phyloP scores from a whole-genome alignment of 2,888 invertebrate species.

The Habrosyne pyritoides region DNA sequence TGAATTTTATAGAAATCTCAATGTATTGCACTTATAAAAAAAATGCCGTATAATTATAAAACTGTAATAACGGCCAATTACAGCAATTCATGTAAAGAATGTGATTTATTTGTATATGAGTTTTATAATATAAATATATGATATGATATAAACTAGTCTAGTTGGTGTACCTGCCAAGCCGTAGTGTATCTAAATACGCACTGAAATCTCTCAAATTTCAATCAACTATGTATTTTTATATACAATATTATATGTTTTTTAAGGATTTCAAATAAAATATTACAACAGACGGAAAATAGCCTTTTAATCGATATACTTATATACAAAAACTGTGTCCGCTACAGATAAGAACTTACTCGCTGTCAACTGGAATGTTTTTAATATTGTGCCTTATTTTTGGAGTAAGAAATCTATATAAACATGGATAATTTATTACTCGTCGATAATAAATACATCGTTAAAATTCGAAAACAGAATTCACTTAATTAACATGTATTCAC shows the following conservation, averaged over 20 bases:
- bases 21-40: not conserved
- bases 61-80: not conserved
- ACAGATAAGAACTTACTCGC: constrained; percentile 25
- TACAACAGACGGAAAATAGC: constrained; percentile 58
- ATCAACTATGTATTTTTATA: constrained; percentile 59
- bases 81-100: constrained; percentile 33
- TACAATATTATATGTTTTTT: constrained; percentile 48
- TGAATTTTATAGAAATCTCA: not conserved
- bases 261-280: constrained; percentile 49
- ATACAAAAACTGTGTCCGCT: constrained; percentile 37
- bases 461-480: constrained; percentile 40
- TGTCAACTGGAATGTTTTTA: constrained; percentile 35
- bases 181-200: constrained; percentile 32
- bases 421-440: constrained; percentile 1
- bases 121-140: constrained; percentile 8
- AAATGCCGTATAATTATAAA: not conserved
- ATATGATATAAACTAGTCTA: constrained; percentile 4
- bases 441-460: constrained; percentile 15
- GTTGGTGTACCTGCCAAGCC: constrained; percentile 2
- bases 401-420: not conserved
- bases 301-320: constrained; percentile 59
- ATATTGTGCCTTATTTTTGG: constrained; percentile 5
- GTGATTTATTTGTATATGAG: constrained; percentile 26
- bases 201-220: constrained; percentile 60
- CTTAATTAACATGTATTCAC: constrained; percentile 68